A percentile compares a stretch with the other conserved stretches of the same genome.
Conservation (phyloP, 2,797 vertebrate genomes). For the Pipistrellus kuhlii region DNA sequence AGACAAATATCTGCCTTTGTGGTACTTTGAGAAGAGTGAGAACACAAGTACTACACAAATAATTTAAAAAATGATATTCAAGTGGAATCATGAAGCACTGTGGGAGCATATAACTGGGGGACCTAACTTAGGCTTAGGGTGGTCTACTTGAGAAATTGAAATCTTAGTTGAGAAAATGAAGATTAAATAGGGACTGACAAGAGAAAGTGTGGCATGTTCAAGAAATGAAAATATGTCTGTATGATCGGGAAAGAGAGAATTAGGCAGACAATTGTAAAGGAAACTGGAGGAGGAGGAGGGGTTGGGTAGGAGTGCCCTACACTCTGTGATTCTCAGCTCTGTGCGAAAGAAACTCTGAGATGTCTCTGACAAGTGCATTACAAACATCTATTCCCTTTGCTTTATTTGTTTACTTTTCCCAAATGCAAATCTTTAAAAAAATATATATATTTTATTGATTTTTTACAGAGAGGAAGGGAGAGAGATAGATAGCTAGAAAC, state of each 20-base stretch:
- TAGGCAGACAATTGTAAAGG: neutral
- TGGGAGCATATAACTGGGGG: neutral
- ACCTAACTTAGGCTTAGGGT: neutral
- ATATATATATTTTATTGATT: too few species aligned
- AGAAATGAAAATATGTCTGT: neutral
- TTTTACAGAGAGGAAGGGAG: too few species aligned
- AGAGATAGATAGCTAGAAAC: too few species aligned
- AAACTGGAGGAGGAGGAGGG: neutral
- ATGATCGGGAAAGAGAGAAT: neutral
- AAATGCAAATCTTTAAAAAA: neutral
- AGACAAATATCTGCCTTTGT: neutral
- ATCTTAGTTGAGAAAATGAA: slow-evolving; percentile 48
- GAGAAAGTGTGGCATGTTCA: neutral
- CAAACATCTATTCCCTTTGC: neutral
- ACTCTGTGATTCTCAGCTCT: neutral
- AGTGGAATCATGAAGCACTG: neutral
- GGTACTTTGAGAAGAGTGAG: neutral
- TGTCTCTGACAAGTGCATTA: neutral
- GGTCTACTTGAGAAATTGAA: neutral
- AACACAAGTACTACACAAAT: neutral
- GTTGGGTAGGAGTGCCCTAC: neutral
- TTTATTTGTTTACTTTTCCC: neutral
- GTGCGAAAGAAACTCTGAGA: neutral
- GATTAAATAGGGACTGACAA: neutral
- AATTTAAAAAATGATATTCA: neutral